Evolutionary conservation across 2,797 vertebrate genomes (phyloP), one percentile per base, ranked within the genome.

Genomic region (Melopsittacus undulatus): DNA sequence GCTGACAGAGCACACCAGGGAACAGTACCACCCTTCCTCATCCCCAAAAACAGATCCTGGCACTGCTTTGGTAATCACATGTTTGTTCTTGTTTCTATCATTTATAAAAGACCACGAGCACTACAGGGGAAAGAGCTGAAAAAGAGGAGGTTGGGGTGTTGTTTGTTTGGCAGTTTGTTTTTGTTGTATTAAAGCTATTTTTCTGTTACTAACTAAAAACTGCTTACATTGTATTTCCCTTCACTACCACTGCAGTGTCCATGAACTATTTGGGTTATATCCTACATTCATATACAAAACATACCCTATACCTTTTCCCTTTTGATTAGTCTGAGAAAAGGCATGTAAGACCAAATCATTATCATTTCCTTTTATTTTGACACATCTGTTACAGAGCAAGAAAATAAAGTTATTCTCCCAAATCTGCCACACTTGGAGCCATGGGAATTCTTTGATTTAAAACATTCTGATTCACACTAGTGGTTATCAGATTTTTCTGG

Each of bases 201-300:
- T 92, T 69, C 29, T 93, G 24, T 78, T 79, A 52, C 26, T 26
- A 72, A 56, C 32, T 17, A 42, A 51, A 54, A 56, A 52, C 1
- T 17, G 5, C 3, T 1, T 27, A 13, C 3, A 0, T 36, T 61
- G 1, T 40, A 26, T 19, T 32, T 59, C 15, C 29, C 30, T 73
- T 83, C n/a, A 59, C 32, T 45, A 83, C 9, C 63, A 64, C 32
- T 45, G 36, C 45, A 64, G 16, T 29, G 26, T 11, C 45, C 11
- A 6, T 27, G 8, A 80, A 45, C 42, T 64, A 62, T 9, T 1
- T 61, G 48, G 45, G 10, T 54, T 52, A 66, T 26, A 64, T 12
- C 56, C 51, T 59, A 63, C 20, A 42, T 29, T 59, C 11, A 43
- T 17, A 30, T 15, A 49, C 23, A 56, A 75, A 78, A 78, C 4